phyloP scores from a whole-genome alignment of 2,888 invertebrate genomes.

The Yponomeuta evonymella region DNA sequence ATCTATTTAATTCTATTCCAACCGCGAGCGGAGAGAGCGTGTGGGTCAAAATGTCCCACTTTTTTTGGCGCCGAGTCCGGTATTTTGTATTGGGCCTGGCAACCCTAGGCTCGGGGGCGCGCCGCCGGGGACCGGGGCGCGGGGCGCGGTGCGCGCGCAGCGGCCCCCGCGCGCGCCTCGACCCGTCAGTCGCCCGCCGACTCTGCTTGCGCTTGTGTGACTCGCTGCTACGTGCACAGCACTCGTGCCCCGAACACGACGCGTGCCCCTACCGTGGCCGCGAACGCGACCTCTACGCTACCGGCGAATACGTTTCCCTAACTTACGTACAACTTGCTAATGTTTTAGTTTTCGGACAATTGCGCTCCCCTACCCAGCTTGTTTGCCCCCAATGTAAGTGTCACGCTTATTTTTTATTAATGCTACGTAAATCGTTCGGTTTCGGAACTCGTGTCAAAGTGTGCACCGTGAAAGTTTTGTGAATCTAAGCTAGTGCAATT shows the following conservation, averaged over 20 bases:
- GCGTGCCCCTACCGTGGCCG: conserved; percentile 76
- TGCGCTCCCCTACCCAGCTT: conserved; percentile 71
- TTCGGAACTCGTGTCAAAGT: conserved; percentile 67
- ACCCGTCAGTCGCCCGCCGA: conserved; percentile 78
- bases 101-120: conserved; percentile 15
- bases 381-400: conserved; percentile 76
- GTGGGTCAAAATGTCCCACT: too few species aligned
- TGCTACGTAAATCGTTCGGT: conserved; percentile 50
- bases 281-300: conserved; percentile 77
- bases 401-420: conserved; percentile 67
- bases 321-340: conserved; percentile 70
- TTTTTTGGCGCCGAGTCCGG: too few species aligned
- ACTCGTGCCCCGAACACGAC: conserved; percentile 75
- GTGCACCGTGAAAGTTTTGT: conserved; percentile 67
- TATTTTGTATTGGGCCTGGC: too few species aligned
- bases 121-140: conserved; percentile 35
- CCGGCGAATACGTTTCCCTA: conserved; percentile 70
- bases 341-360: conserved; percentile 68
- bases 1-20: too few species aligned
- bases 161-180: conserved; percentile 60
- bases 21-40: too few species aligned
- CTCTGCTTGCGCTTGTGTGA: conserved; percentile 76
- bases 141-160: conserved; percentile 63
- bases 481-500: conserved; percentile 56
- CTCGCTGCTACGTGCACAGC: conserved; percentile 75